phyloP scores from a whole-genome alignment of 1,140 invertebrate species.

The Calosoma granatense region DNA sequence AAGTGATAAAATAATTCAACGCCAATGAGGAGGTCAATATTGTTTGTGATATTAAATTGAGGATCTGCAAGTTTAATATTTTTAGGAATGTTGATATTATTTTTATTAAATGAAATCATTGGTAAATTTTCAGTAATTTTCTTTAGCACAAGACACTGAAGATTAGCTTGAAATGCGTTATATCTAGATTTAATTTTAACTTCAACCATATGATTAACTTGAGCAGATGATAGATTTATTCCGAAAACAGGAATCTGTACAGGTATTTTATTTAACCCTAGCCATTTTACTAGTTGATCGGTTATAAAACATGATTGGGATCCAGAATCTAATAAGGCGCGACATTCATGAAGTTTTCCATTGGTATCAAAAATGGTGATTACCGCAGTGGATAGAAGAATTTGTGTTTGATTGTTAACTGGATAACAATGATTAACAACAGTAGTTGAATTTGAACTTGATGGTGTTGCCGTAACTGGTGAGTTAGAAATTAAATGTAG shows the following conservation, averaged over 20 bases:
- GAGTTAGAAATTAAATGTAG: slow-evolving; percentile 6
- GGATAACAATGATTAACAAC: not conserved
- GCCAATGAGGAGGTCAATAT: slow-evolving; percentile 21
- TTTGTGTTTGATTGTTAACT: not conserved
- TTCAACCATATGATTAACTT: not conserved
- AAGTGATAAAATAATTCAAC: slow-evolving; percentile 13
- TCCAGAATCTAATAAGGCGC: slow-evolving; percentile 11
- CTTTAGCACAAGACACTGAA: slow-evolving; percentile 4
- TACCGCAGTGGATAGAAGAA: slow-evolving; percentile 11
- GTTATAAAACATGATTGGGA: slow-evolving; percentile 15
- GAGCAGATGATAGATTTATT: not conserved
- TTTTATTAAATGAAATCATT: slow-evolving; percentile 2
- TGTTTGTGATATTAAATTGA: not conserved
- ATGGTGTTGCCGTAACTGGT: not conserved
- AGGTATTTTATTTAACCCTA: too few relatives aligned
- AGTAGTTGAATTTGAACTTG: not conserved
- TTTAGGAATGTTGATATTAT: not conserved
- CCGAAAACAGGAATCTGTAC: not conserved
- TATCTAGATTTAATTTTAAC: slow-evolving; percentile 6
- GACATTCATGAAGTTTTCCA: slow-evolving; percentile 9
- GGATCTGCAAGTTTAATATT: slow-evolving; percentile 7
- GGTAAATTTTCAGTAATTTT: not conserved
- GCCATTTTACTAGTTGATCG: slow-evolving; percentile 12
- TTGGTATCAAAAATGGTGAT: slow-evolving; percentile 1
- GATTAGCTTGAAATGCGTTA: not conserved